Percentiles rank a stretch among this genome's conserved stretches.
Evolutionary conservation across 2,888 invertebrate genomes (phyloP).

Genomic region (Chirona hameri): DNA sequence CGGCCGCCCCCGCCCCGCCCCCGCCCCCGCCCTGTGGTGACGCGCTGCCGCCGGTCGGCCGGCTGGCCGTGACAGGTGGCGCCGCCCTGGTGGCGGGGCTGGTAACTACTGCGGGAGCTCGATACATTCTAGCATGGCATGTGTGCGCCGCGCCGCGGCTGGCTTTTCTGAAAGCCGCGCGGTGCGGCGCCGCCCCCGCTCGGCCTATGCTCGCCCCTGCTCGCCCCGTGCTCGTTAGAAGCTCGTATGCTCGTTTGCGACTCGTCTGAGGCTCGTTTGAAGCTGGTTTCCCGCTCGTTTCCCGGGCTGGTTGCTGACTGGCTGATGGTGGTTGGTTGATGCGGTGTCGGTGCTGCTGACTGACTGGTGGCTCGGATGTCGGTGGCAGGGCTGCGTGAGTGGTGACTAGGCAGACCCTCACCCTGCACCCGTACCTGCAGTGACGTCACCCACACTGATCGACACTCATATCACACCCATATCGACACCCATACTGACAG

Average conservation of each 20-base stretch:
- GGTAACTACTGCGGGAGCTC: not conserved
- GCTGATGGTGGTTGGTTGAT: not conserved
- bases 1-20: not conserved
- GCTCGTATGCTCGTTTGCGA: too few relatives aligned
- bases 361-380: not conserved
- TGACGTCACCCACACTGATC: too few relatives aligned
- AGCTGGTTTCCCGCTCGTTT: not conserved
- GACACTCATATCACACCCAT: too few relatives aligned
- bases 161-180: too few relatives aligned
- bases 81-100: not conserved
- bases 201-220: not conserved
- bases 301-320: not conserved
- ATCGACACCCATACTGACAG: too few relatives aligned
- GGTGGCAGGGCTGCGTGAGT: constrained; percentile 4
- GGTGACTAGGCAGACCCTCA: not conserved
- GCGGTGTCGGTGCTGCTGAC: not conserved
- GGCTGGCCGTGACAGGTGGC: not conserved
- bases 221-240: not conserved
- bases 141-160: too few relatives aligned
- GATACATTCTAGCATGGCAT: too few relatives aligned
- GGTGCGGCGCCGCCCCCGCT: not conserved
- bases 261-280: not conserved
- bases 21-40: not conserved
- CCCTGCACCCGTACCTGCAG: too few relatives aligned
- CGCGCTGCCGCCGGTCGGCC: not conserved